Base-by-base conservation (phyloP, 1,140 invertebrate genomes). In the Phymorhynchus buccinoides region DNA sequence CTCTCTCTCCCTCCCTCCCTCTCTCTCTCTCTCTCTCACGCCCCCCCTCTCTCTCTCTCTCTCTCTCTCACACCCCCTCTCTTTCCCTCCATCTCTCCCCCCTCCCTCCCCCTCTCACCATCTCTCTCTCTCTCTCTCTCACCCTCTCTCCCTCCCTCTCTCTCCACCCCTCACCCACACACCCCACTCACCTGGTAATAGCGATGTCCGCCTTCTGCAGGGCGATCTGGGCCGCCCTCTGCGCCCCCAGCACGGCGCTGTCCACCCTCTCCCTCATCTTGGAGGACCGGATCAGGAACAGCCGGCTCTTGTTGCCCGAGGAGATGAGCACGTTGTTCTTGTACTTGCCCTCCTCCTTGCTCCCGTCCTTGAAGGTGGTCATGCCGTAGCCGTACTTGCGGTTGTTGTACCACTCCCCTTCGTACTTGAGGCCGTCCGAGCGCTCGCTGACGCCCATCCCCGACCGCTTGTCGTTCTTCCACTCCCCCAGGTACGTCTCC, bases 351-450 rank as follows among this genome's bases (percentile, higher is more conserved):
- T 99, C 98, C 93, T 99, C 98, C 89, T 96, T 96, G 32, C 96
- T 96, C 6, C 98, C 98, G 92, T 99, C 98, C 86, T 97, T 96
- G 91, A 99, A 98, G 4, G 97, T 99, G 0, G 99, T 99, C 6
- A 99, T 97, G n/a, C 99, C 99, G 93, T 99, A 99, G 32, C 99
- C 99, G 92, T 99, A 99, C 93, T 99, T 99, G 89, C 98, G 98
- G 94, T 99, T 99, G 92, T 97, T 98, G 93, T 98, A 98, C 99
- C 99, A 99, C 93, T 99, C 99, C n/a, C 99, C 99, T 92, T 99
- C 98, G 94, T 99, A 99, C 89, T 95, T 96, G 35, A 99, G 95
- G 18, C 99, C 99, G 93, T 99, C 99, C 75, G 97, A 98, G 52
- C 99, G 95, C 93, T 99, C 99, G 91, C 97, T 98, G 85, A 99